Evolutionary conservation across 2,113 vertebrate species (phyloP).

Genomic region (Triplophysa dalaica): DNA sequence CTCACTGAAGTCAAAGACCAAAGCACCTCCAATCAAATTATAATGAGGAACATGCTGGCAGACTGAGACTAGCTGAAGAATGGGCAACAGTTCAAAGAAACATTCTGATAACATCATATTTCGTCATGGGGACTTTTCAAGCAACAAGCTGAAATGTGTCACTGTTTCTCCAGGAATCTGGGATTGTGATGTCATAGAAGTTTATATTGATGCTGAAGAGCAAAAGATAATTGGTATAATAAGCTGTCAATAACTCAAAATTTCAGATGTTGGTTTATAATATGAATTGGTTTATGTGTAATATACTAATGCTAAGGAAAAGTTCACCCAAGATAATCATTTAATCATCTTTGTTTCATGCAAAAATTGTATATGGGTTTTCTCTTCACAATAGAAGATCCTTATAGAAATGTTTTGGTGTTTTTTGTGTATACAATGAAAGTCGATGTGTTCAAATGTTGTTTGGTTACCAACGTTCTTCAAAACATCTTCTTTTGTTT

Average conservation of each 20-base stretch:
- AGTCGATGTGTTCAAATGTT: too few relatives aligned
- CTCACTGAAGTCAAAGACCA: slow-evolving; percentile 45
- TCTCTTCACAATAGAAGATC: too few relatives aligned
- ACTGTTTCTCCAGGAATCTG: not conserved
- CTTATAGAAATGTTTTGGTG: too few relatives aligned
- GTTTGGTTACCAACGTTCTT: too few relatives aligned
- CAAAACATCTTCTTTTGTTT: too few relatives aligned
- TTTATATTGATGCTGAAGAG: not conserved
- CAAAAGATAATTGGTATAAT: not conserved
- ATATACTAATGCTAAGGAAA: too few relatives aligned
- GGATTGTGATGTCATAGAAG: not conserved
- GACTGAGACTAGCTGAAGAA: slow-evolving; percentile 18
- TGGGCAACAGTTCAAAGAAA: slow-evolving; percentile 28
- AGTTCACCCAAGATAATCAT: too few relatives aligned
- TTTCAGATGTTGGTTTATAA: not conserved
- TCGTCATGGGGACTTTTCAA: slow-evolving; percentile 2
- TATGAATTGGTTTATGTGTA: too few relatives aligned
- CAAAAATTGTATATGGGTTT: too few relatives aligned
- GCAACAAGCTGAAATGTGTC: not conserved
- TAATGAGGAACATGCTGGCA: slow-evolving; percentile 33
- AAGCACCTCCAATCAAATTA: slow-evolving; percentile 32
- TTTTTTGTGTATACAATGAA: too few relatives aligned
- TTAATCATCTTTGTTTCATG: too few relatives aligned
- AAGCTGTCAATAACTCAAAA: too few relatives aligned
- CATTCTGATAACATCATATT: slow-evolving; percentile 16